Base-by-base conservation (phyloP, 2,113 vertebrate species). In the Corydoras sp. region DNA sequence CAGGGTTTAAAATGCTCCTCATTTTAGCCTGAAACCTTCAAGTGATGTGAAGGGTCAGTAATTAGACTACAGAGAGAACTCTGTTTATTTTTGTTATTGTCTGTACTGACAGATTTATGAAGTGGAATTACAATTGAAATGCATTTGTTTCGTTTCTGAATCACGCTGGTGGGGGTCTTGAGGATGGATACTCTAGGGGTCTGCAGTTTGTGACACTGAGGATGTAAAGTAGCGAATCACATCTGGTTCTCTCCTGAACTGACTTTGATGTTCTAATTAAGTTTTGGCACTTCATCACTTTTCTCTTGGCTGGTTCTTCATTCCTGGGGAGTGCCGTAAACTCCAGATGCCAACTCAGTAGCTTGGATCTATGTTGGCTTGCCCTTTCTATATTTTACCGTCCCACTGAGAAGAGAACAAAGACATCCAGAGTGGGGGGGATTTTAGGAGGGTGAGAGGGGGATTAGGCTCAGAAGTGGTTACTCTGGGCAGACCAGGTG, bases 261-360 rank as follows among this genome's bases (percentile, higher is more conserved):
- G 66, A 53, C 67, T 77, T 81, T 81, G 75, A 81, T 75, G 75
- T 75, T 77, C 77, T 70, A 79, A 79, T 79, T 73, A 58, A 69
- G 65, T 70, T 77, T 73, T 63, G 66, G 61, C 77, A 24, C 18
- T 24, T 24, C 18, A 24, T 72, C 71, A 80, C 31, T 73, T 24
- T 24, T 24, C 76, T 80, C 76, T 72, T 60, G 53, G 58, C 35
- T 61, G 59, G 50, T 61, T 32, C 66, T 55, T 58, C 65, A 56
- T 62, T 73, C 76, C 61, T 35, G 65, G 61, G 18, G 70, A 71
- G 73, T 18, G 30, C 71, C 30, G 13, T 82, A 76, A 78, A 76
- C 65, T 54, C n/a, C 61, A 76, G 71, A 62, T 56, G 60, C 70
- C 60, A 30, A 67, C 68, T 14, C 63, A 49, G 71, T 77, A 70